These are phyloP conservation scores for Acrobasis consociella DNA, from an alignment of 2,888 invertebrate species.

Conservation along the genomic window DNA sequence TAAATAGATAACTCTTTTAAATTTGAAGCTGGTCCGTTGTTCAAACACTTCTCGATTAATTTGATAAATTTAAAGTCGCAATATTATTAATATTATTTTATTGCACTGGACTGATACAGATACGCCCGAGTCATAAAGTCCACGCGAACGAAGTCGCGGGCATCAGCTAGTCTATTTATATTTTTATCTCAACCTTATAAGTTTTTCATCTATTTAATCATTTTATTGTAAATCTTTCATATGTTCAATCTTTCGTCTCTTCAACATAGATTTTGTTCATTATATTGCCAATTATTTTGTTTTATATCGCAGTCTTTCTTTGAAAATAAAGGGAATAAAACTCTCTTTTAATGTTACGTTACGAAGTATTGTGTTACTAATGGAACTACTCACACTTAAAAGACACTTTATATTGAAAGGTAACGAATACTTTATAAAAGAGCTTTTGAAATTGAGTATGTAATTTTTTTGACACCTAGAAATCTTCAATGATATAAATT, in stretches of 20 bases:
- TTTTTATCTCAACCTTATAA: neutral
- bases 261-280: neutral
- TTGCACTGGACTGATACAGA: too few relatives aligned
- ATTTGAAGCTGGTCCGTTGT: too few relatives aligned
- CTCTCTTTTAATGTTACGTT: neutral
- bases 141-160: too few relatives aligned
- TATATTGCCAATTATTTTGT: constrained; percentile 1
- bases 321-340: neutral
- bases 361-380: constrained; percentile 9
- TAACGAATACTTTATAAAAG: neutral
- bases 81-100: too few relatives aligned
- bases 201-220: neutral
- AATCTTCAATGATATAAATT: neutral
- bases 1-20: constrained; percentile 4
- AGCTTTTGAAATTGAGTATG: neutral
- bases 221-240: neutral
- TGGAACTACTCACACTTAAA: constrained; percentile 1
- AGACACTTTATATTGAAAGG: neutral
- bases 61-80: too few relatives aligned
- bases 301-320: neutral
- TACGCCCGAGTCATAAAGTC: too few relatives aligned
- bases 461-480: neutral
- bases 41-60: too few relatives aligned
- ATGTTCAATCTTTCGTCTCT: neutral
- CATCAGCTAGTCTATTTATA: too few relatives aligned